These are phyloP conservation scores for Poeciliopsis prolifica DNA, from an alignment of 2,113 vertebrate species.

Conservation along the genomic window DNA sequence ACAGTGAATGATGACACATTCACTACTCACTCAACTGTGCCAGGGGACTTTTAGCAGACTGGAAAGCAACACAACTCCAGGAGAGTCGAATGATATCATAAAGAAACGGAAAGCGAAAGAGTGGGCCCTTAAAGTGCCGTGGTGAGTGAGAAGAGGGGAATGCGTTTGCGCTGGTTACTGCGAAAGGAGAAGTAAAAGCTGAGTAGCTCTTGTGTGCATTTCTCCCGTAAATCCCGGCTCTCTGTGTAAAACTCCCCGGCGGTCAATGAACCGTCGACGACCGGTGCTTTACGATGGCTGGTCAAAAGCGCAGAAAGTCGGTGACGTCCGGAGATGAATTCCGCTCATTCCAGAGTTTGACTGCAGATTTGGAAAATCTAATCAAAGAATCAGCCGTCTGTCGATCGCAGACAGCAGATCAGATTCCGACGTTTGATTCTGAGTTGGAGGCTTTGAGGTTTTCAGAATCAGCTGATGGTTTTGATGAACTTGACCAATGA, in stretches of 20 bases:
- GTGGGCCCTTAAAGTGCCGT: conserved; percentile 5
- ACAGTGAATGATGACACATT: conserved; percentile 55
- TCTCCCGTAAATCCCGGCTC: conserved; percentile 48
- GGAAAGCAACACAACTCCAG: conserved; percentile 57
- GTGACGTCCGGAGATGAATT: conserved; percentile 60
- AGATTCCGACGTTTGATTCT: conserved; percentile 37
- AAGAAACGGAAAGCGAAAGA: conserved; percentile 10
- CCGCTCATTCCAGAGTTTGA: conserved; percentile 62
- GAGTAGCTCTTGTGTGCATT: conserved; percentile 35
- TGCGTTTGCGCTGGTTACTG: conserved; percentile 28
- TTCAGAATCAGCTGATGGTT: neutral
- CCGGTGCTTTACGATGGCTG: conserved; percentile 50
- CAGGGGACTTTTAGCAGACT: conserved; percentile 66
- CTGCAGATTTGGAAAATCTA: conserved; percentile 61
- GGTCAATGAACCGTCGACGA: conserved; percentile 51
- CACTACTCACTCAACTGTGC: conserved; percentile 27
- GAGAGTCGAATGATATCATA: conserved; percentile 2
- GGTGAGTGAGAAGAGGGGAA: neutral
- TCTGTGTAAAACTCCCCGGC: conserved; percentile 43
- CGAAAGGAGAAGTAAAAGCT: conserved; percentile 60
- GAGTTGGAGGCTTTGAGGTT: neutral
- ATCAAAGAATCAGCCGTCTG: conserved; percentile 60
- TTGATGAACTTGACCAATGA: neutral
- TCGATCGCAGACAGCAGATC: conserved; percentile 50
- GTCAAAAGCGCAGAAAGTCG: conserved; percentile 38